phyloP scores from a whole-genome alignment of 2,113 vertebrate genomes.

The Psammodynastes pulverulentus region DNA sequence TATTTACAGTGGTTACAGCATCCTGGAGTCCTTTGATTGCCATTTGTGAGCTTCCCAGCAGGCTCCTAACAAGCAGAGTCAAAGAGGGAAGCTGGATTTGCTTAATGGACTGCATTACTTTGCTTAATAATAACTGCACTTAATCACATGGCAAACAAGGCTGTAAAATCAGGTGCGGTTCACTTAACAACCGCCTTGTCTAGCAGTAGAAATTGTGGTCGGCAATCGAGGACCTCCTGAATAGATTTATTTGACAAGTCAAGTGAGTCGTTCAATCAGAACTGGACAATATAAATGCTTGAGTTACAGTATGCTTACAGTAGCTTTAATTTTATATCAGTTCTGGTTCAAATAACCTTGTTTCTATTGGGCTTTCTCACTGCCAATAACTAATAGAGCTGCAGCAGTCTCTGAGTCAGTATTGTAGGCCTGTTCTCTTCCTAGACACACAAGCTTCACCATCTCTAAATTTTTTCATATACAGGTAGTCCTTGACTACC shows the following conservation, averaged over 20 bases:
- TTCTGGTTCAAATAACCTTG: background rate
- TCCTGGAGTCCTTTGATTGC: background rate
- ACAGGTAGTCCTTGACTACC: no score
- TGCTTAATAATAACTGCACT: background rate
- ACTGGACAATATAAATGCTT: background rate
- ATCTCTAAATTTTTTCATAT: background rate
- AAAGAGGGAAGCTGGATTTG: background rate
- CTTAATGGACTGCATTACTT: background rate
- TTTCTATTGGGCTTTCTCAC: background rate
- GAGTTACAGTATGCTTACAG: background rate
- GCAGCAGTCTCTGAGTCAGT: background rate
- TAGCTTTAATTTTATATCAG: background rate
- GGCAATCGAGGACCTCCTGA: background rate
- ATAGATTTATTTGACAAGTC: background rate
- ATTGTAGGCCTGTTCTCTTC: no score
- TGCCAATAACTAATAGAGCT: background rate
- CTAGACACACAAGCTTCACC: background rate
- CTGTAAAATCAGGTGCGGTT: background rate
- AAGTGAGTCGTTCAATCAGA: background rate
- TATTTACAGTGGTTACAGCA: background rate
- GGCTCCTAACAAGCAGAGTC: background rate
- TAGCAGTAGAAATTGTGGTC: background rate
- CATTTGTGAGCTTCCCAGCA: background rate
- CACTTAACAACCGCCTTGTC: background rate
- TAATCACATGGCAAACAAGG: background rate